A percentile compares a stretch with the other conserved stretches of the same genome.
Evolutionary conservation across 2,888 invertebrate genomes (phyloP).

Genomic region (Sclerodermus sp.): DNA sequence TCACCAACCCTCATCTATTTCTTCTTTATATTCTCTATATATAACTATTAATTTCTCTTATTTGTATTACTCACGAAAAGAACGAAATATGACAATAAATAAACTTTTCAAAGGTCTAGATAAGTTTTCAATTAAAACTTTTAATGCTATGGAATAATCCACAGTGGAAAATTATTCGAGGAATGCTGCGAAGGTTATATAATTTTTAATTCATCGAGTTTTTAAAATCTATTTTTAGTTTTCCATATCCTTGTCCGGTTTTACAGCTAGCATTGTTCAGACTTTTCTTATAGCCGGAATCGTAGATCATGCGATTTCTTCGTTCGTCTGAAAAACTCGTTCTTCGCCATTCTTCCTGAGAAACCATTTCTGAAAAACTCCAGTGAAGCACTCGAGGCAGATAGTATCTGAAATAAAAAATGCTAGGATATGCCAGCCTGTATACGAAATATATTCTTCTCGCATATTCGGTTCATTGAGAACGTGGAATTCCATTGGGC

Average conservation of each 20-base stretch:
- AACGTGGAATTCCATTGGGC: constrained; percentile 1
- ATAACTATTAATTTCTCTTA: too few relatives aligned
- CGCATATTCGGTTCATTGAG: constrained; percentile 6
- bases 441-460: constrained; percentile 13
- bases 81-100: too few relatives aligned
- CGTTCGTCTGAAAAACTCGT: constrained; percentile 4
- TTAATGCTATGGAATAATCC: too few relatives aligned
- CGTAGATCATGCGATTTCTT: constrained; percentile 9
- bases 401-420: constrained; percentile 9
- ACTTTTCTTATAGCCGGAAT: constrained; percentile 9
- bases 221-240: background rate
- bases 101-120: too few relatives aligned
- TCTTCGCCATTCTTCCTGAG: constrained; percentile 9
- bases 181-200: background rate
- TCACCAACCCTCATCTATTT: background rate
- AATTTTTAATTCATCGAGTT: background rate
- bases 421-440: constrained; percentile 4
- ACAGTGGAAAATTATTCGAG: too few relatives aligned
- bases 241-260: background rate
- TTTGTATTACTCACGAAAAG: too few relatives aligned
- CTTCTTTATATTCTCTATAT: background rate
- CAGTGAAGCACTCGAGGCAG: background rate
- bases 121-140: too few relatives aligned
- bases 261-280: constrained; percentile 7
- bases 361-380: constrained; percentile 10